These are phyloP conservation scores for Thamnophis elegans DNA, from an alignment of 2,797 vertebrate genomes.

Conservation along the genomic window DNA sequence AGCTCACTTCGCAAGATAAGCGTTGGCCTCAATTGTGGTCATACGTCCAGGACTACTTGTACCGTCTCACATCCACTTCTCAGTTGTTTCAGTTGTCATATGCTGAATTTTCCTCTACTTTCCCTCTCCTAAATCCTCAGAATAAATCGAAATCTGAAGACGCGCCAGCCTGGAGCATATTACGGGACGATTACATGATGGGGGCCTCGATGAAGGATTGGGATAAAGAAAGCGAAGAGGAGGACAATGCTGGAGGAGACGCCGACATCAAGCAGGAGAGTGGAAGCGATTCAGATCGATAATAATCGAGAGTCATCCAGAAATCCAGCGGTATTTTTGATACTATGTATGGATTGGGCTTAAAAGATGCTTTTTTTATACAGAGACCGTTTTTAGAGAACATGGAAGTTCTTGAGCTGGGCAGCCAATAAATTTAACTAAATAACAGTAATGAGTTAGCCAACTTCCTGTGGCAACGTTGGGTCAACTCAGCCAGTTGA, in stretches of 20 bases:
- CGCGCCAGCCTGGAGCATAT: slow-evolving; percentile 83
- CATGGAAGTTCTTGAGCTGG: background rate
- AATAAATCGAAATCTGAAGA: slow-evolving; percentile 62
- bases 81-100: background rate
- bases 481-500: background rate
- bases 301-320: slow-evolving; percentile 25
- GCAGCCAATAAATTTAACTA: background rate
- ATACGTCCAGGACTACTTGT: too few species aligned
- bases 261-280: slow-evolving; percentile 52
- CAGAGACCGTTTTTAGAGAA: background rate
- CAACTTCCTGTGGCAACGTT: background rate
- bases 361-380: slow-evolving; percentile 33
- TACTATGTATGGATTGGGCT: slow-evolving; percentile 22
- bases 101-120: slow-evolving; percentile 21
- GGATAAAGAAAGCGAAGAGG: slow-evolving; percentile 84
- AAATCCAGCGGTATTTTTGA: background rate
- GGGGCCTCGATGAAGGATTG: slow-evolving; percentile 96
- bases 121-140: slow-evolving; percentile 56
- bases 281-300: slow-evolving; percentile 71
- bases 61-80: background rate
- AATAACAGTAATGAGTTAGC: background rate
- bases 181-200: slow-evolving; percentile 98
- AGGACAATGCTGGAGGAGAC: background rate
- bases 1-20: too few species aligned
- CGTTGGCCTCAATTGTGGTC: too few species aligned